Conservation (phyloP, 2,888 invertebrate species). For the Melipona beecheii region DNA sequence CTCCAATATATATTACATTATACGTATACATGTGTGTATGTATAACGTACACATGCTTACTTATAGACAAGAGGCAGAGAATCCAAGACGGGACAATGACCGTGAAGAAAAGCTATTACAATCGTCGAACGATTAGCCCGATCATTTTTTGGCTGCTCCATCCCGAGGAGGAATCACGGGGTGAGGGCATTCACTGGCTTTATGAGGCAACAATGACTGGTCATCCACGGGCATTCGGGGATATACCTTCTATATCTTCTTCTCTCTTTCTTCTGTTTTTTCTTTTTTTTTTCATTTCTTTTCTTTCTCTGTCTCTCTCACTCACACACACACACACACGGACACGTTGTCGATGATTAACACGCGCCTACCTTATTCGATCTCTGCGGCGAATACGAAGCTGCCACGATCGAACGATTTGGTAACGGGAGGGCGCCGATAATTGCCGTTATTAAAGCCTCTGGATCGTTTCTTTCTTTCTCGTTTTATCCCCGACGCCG, state of each 20-base stretch:
- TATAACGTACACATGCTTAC: too few relatives aligned
- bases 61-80: too few relatives aligned
- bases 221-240: slow-evolving; percentile 67
- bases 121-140: slow-evolving; percentile 79
- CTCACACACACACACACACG: background rate
- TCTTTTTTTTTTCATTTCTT: slow-evolving; percentile 41
- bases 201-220: slow-evolving; percentile 78
- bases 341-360: slow-evolving; percentile 65
- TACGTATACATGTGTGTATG: too few relatives aligned
- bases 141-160: slow-evolving; percentile 73
- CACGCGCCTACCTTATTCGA: slow-evolving; percentile 71
- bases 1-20: too few relatives aligned
- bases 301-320: slow-evolving; percentile 16
- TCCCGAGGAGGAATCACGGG: slow-evolving; percentile 65
- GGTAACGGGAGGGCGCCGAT: slow-evolving; percentile 64
- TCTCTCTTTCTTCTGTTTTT: slow-evolving; percentile 24
- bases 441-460: slow-evolving; percentile 58
- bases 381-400: slow-evolving; percentile 52
- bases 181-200: slow-evolving; percentile 73
- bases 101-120: slow-evolving; percentile 79
- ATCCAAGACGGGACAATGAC: slow-evolving; percentile 72
- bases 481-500: background rate
- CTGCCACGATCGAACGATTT: slow-evolving; percentile 58
- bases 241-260: slow-evolving; percentile 37
- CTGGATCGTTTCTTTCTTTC: slow-evolving; percentile 9